phyloP scores from a whole-genome alignment of 2,888 invertebrate genomes.

The Nezara viridula region DNA sequence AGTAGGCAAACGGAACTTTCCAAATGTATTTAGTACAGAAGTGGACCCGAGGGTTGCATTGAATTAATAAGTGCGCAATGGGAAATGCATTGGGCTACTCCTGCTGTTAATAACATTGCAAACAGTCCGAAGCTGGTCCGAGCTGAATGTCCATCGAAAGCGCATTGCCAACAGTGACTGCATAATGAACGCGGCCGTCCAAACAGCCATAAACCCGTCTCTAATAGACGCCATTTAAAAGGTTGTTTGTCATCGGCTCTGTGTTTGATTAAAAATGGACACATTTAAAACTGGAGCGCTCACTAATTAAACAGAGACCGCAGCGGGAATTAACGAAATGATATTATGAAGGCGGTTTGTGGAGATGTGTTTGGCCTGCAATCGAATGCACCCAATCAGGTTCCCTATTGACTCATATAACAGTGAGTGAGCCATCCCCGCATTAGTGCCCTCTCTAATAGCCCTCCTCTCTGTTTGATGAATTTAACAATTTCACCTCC shows the following conservation, averaged over 20 bases:
- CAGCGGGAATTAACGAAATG: conserved; percentile 19
- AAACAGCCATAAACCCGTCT: not conserved
- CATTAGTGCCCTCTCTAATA: conserved; percentile 26
- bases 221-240: conserved; percentile 7
- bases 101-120: conserved; percentile 15
- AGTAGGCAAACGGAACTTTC: not conserved
- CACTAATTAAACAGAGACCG: conserved; percentile 41
- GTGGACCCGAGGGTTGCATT: not conserved
- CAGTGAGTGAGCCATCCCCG: conserved; percentile 31
- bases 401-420: conserved; percentile 42
- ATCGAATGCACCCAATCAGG: conserved; percentile 37
- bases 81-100: not conserved
- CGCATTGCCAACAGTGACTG: not conserved
- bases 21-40: not conserved
- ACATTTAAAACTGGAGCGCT: conserved; percentile 40
- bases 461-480: conserved; percentile 26
- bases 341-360: not conserved
- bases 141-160: not conserved
- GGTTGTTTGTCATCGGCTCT: conserved; percentile 20
- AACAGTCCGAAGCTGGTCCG: not conserved
- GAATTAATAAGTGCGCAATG: conserved; percentile 16
- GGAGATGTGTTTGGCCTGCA: conserved; percentile 26
- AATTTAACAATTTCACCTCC: conserved; percentile 18
- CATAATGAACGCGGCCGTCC: not conserved
- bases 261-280: conserved; percentile 37